phyloP scores from a whole-genome alignment of 2,797 vertebrate genomes.

The Micromesistius poutassou region DNA sequence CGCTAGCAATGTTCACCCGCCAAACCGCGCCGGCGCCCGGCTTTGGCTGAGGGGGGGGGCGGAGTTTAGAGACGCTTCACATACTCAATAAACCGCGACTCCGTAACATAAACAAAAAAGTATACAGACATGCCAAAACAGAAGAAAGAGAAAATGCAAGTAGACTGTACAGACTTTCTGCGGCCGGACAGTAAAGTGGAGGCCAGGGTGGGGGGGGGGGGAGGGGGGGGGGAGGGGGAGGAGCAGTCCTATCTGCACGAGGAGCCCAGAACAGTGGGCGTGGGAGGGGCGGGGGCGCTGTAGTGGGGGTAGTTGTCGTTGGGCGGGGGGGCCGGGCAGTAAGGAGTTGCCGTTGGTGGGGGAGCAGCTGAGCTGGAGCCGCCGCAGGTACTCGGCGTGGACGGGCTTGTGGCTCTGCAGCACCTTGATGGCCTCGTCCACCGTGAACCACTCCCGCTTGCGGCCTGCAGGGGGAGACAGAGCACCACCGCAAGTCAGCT shows the following conservation, averaged over 20 bases:
- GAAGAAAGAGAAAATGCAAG: constrained; percentile 1
- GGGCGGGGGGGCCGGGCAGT: constrained; percentile 73
- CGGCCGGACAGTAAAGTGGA: constrained; percentile 12
- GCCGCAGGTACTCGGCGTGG: constrained; percentile 94
- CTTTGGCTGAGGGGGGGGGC: constrained; percentile 50
- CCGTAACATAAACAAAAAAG: constrained; percentile 32
- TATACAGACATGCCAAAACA: constrained; percentile 35
- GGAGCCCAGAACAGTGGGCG: constrained; percentile 82
- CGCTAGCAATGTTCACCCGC: constrained; percentile 37
- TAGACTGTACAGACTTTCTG: constrained; percentile 63
- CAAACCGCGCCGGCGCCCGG: no score
- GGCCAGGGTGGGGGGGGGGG: constrained; percentile 20
- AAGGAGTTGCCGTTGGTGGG: constrained; percentile 90
- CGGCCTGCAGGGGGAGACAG: constrained; percentile 80
- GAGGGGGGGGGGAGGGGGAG: constrained; percentile 37
- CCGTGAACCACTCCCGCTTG: constrained; percentile 98
- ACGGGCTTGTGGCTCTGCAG: constrained; percentile 97
- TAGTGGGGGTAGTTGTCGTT: constrained; percentile 87
- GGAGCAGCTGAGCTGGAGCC: constrained; percentile 89
- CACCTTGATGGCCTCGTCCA: constrained; percentile 95
- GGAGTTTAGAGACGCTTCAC: constrained; percentile 51
- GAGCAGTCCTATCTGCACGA: constrained; percentile 75
- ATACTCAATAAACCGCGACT: constrained; percentile 47
- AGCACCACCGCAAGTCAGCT: background rate
- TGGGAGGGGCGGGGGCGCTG: constrained; percentile 80